phyloP scores from a whole-genome alignment of 2,797 vertebrate genomes.

The Leptodactylus fallax region DNA sequence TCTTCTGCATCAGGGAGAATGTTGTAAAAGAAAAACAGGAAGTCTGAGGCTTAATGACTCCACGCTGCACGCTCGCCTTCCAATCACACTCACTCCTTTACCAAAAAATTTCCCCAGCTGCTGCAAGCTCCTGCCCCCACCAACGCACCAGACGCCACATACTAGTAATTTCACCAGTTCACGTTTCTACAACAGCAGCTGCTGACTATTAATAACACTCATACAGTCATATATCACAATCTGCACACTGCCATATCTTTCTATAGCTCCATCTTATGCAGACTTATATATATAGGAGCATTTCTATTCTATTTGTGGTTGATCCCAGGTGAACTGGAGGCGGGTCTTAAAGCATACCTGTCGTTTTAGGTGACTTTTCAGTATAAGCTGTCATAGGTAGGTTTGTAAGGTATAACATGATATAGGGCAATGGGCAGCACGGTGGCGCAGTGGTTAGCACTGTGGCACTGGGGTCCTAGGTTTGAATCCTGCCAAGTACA shows the following conservation, averaged over 20 bases:
- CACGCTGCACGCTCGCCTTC: neutral
- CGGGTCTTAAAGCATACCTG: too few relatives aligned
- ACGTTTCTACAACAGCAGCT: neutral
- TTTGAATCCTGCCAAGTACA: too few relatives aligned
- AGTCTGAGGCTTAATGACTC: conserved; percentile 40
- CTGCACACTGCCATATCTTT: neutral
- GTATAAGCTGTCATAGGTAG: too few relatives aligned
- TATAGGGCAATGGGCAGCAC: too few relatives aligned
- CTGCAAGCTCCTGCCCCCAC: neutral
- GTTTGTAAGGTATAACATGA: too few relatives aligned
- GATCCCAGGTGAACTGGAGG: too few relatives aligned
- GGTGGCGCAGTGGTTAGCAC: too few relatives aligned
- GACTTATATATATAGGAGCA: too few relatives aligned
- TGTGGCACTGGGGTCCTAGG: too few relatives aligned
- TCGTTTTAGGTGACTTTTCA: too few relatives aligned
- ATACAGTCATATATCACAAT: neutral
- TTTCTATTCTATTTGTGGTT: too few relatives aligned
- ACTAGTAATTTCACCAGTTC: neutral
- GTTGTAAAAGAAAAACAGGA: conserved; percentile 47
- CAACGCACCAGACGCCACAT: neutral
- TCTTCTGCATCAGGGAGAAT: conserved; percentile 23
- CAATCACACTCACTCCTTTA: conserved; percentile 8
- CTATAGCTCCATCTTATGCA: neutral
- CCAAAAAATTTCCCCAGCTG: neutral
- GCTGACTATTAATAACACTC: neutral